Evolutionary conservation across 2,797 vertebrate species (phyloP).

Genomic region (Premnoplex brunnescens): DNA sequence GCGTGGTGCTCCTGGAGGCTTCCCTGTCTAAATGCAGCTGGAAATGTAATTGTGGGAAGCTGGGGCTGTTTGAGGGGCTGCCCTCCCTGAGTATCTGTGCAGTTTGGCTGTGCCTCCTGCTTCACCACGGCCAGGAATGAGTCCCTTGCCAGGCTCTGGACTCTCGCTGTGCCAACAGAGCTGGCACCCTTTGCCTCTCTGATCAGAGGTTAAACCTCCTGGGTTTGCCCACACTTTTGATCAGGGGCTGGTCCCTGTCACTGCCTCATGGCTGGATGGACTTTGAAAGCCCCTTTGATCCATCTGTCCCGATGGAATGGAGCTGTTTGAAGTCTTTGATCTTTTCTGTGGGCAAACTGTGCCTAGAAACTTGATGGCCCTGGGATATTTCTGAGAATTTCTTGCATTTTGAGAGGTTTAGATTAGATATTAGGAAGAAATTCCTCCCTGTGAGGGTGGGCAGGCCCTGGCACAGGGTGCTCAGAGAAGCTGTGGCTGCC

Average conservation of each 20-base stretch:
- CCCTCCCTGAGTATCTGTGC: background rate
- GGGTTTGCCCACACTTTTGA: background rate
- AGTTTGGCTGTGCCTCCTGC: background rate
- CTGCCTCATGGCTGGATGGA: background rate
- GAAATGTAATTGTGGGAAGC: background rate
- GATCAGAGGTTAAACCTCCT: background rate
- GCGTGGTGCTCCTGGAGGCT: background rate
- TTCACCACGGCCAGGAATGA: fast-evolving
- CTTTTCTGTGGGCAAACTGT: background rate
- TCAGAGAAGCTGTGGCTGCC: background rate
- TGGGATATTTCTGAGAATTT: background rate
- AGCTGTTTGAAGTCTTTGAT: background rate
- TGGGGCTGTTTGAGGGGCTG: background rate
- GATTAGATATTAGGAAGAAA: background rate
- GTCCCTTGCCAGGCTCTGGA: background rate
- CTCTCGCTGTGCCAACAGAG: background rate
- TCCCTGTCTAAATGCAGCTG: background rate
- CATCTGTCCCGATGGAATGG: background rate
- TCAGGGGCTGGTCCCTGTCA: background rate
- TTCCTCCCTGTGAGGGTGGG: background rate
- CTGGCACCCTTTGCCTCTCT: background rate
- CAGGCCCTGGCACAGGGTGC: background rate
- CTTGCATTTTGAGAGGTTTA: background rate
- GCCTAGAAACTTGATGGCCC: background rate
- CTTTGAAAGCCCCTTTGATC: background rate